These are phyloP conservation scores for Pammene aurita DNA, from an alignment of 2,888 invertebrate genomes.

Conservation along the genomic window DNA sequence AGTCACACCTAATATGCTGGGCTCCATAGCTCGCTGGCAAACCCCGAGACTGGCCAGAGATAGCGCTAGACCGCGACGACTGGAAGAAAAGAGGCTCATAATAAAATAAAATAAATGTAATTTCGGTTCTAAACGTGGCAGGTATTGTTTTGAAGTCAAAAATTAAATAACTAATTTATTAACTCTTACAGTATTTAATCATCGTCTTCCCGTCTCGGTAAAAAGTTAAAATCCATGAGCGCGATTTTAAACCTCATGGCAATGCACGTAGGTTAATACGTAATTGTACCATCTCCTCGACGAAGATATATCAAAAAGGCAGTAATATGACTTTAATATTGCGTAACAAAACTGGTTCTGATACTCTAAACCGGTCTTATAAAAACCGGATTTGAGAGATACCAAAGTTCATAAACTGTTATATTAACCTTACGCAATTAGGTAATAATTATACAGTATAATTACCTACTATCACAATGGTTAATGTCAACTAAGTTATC, in stretches of 20 bases:
- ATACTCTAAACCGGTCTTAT: background rate
- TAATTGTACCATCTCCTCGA: background rate
- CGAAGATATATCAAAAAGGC: background rate
- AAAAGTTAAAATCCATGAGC: background rate
- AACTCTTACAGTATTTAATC: no score
- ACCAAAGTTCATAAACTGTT: slow-evolving; percentile 8
- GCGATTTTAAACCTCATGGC: background rate
- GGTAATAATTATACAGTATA: slow-evolving; percentile 16
- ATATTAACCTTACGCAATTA: slow-evolving; percentile 26
- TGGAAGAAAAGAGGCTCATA: no score
- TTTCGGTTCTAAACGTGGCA: no score
- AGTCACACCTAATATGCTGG: no score
- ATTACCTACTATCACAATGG: slow-evolving; percentile 22
- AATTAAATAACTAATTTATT: no score
- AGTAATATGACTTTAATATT: background rate
- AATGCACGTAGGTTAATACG: background rate
- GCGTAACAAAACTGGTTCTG: slow-evolving; percentile 1
- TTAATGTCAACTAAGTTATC: slow-evolving; percentile 48
- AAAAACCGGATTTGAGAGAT: slow-evolving; percentile 4
- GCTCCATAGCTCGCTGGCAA: no score
- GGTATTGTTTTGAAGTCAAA: no score
- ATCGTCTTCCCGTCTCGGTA: no score
- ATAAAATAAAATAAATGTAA: no score
- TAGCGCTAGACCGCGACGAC: no score
- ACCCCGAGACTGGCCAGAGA: no score